Evolutionary conservation across 1,140 invertebrate genomes (phyloP).

Genomic region (fruit fly (Drosophila melanogaster)): Release_6_plus_ISO1_MT NT_037436.4:22033501-22034000

Average conservation of each 20-base stretch:
- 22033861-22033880: too few relatives aligned
- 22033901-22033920: too few relatives aligned
- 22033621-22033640: slow-evolving; percentile 46
- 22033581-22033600: slow-evolving; percentile 46
- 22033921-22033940: too few relatives aligned
- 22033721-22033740: too few relatives aligned
- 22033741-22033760: too few relatives aligned
- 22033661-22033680: slow-evolving; percentile 43
- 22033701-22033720: too few relatives aligned
- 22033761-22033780: too few relatives aligned
- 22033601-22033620: slow-evolving; percentile 28
- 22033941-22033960: neutral
- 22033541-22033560: slow-evolving; percentile 50
- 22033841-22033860: too few relatives aligned
- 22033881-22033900: too few relatives aligned
- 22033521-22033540: slow-evolving; percentile 61
- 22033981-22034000: slow-evolving; percentile 62
- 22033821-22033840: too few relatives aligned
- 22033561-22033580: slow-evolving; percentile 51
- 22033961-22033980: slow-evolving; percentile 32
- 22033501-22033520: slow-evolving; percentile 31
- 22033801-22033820: too few relatives aligned
- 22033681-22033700: neutral
- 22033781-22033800: too few relatives aligned
- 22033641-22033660: slow-evolving; percentile 35